Conservation (phyloP, 2,113 vertebrate species). For the Antigone vipio region DNA sequence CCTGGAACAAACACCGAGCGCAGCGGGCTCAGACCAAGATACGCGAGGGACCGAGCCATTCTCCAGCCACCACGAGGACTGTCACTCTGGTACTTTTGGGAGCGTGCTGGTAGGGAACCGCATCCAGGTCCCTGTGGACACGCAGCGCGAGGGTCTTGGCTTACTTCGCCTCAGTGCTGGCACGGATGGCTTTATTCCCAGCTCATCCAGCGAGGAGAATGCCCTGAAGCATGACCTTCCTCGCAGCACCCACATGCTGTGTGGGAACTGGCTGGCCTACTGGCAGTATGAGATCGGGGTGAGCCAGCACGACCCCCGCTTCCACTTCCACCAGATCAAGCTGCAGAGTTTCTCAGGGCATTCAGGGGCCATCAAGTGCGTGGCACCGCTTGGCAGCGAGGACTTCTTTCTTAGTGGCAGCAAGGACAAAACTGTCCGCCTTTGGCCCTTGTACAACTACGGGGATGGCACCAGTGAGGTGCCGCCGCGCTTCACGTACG, state of each 20-base stretch:
- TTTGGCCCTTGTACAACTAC: constrained; percentile 93
- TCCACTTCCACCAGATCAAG: constrained; percentile 97
- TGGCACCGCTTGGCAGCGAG: constrained; percentile 86
- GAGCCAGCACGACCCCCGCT: constrained; percentile 91
- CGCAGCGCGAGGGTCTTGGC: constrained; percentile 51
- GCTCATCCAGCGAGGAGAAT: constrained; percentile 76
- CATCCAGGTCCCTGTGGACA: constrained; percentile 87
- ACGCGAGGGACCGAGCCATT: constrained; percentile 62
- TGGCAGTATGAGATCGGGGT: constrained; percentile 98
- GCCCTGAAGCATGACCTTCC: constrained; percentile 90
- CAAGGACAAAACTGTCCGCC: constrained; percentile 94
- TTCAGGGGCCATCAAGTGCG: constrained; percentile 86
- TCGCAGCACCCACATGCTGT: constrained; percentile 85
- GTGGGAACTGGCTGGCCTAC: constrained; percentile 97
- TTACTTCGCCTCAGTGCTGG: constrained; percentile 64
- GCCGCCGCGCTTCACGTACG: constrained; percentile 82
- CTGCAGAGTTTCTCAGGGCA: constrained; percentile 94
- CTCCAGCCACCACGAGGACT: constrained; percentile 73
- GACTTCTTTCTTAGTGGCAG: constrained; percentile 96
- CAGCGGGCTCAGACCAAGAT: constrained; percentile 53
- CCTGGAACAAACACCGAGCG: constrained; percentile 13
- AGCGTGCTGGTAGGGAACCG: constrained; percentile 93
- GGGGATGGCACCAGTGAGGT: constrained; percentile 90
- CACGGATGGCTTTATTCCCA: constrained; percentile 58
- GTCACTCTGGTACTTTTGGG: constrained; percentile 92